These are phyloP conservation scores for Hyperoplus immaculatus DNA, from an alignment of 2,797 vertebrate genomes.

Conservation along the genomic window DNA sequence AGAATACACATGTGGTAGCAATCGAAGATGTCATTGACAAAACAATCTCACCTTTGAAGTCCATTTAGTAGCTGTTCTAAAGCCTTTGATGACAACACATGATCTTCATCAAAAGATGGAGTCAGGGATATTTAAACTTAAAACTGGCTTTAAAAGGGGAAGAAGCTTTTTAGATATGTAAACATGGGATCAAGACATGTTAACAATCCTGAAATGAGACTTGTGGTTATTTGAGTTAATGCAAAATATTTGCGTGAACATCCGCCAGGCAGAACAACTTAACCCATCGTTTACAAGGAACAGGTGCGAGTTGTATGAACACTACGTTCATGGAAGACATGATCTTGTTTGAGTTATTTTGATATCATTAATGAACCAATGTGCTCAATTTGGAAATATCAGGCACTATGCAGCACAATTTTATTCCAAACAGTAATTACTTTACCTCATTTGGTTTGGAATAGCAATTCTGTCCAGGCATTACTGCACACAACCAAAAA, in stretches of 20 bases:
- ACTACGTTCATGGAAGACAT: background rate
- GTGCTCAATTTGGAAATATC: slow-evolving; percentile 22
- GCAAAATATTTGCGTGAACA: background rate
- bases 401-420: background rate
- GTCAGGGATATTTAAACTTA: background rate
- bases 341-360: slow-evolving; percentile 18
- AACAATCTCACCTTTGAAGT: slow-evolving; percentile 9
- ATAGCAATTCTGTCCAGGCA: slow-evolving; percentile 61
- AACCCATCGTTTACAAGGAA: background rate
- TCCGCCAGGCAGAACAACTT: background rate
- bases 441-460: slow-evolving; percentile 45
- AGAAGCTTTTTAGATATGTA: background rate
- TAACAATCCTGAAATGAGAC: background rate
- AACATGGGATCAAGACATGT: background rate
- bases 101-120: slow-evolving; percentile 12
- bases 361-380: background rate
- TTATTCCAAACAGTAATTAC: slow-evolving; percentile 43
- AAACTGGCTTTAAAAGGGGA: background rate
- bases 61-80: slow-evolving; percentile 1
- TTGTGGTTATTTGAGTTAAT: background rate
- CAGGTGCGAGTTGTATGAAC: background rate
- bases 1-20: slow-evolving; percentile 4
- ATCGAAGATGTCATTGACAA: slow-evolving; percentile 2
- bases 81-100: slow-evolving; percentile 11
- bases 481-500: slow-evolving; percentile 39